Evolutionary conservation across 1,140 invertebrate species (phyloP).

Genomic region (Harpegnathos saltator): DNA sequence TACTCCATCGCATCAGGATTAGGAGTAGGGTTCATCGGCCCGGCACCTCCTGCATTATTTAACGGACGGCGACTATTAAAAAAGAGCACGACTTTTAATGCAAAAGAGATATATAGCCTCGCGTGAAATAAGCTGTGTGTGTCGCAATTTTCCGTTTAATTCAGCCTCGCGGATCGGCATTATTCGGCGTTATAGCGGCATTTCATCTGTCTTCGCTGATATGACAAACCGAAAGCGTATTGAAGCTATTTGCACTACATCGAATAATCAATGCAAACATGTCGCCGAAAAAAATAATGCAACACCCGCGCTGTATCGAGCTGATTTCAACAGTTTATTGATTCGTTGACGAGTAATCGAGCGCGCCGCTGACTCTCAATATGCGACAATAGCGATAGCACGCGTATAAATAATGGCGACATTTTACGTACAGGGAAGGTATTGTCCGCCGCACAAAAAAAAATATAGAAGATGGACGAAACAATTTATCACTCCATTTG

Average conservation of each 20-base stretch:
- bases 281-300: slow-evolving; percentile 52
- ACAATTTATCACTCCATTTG: slow-evolving; percentile 14
- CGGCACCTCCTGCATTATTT: not conserved
- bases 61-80: not conserved
- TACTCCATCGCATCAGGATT: too few species aligned
- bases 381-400: slow-evolving; percentile 35
- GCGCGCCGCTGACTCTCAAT: slow-evolving; percentile 43
- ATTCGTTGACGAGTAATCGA: slow-evolving; percentile 60
- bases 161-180: slow-evolving; percentile 33
- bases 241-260: slow-evolving; percentile 43
- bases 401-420: slow-evolving; percentile 54
- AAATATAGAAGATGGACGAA: too few species aligned
- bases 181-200: slow-evolving; percentile 27
- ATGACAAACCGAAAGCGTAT: slow-evolving; percentile 33
- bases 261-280: slow-evolving; percentile 57
- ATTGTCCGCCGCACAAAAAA: slow-evolving; percentile 20
- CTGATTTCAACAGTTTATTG: slow-evolving; percentile 60
- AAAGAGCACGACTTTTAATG: not conserved
- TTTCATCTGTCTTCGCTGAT: slow-evolving; percentile 21
- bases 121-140: not conserved
- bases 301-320: slow-evolving; percentile 44
- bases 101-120: not conserved
- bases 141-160: not conserved
- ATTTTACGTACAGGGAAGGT: slow-evolving; percentile 25
- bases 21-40: too few species aligned